Evolutionary conservation across 1,140 invertebrate genomes (phyloP).

Genomic region (Wiebesia pumilae): DNA sequence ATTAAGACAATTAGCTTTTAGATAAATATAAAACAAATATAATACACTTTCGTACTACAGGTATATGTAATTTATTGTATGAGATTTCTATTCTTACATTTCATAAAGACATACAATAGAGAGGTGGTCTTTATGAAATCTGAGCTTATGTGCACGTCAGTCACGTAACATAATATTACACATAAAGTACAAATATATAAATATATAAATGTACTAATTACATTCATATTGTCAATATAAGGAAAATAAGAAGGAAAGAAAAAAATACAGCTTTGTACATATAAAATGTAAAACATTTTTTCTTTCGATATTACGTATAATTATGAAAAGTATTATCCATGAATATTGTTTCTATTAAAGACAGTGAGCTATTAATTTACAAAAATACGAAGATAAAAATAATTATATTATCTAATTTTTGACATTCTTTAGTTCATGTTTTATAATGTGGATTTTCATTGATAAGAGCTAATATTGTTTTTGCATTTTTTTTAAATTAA

Average conservation of each 20-base stretch:
- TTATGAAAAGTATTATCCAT: conserved; percentile 28
- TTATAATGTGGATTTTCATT: too few relatives aligned
- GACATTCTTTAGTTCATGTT: too few relatives aligned
- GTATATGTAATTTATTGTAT: not conserved
- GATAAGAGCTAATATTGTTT: too few relatives aligned
- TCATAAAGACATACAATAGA: conserved; percentile 2
- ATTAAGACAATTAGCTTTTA: not conserved
- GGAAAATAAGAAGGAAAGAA: not conserved
- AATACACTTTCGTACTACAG: not conserved
- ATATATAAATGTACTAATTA: too few relatives aligned
- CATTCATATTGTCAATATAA: conserved; percentile 29
- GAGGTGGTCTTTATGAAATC: not conserved
- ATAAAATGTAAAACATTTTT: not conserved
- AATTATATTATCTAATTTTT: too few relatives aligned
- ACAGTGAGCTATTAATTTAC: too few relatives aligned
- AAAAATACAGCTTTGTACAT: conserved; percentile 2
- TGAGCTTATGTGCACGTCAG: not conserved
- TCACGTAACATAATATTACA: not conserved
- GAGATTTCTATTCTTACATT: not conserved
- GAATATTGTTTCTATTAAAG: too few relatives aligned
- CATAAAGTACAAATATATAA: too few relatives aligned
- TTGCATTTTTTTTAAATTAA: too few relatives aligned
- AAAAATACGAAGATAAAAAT: too few relatives aligned
- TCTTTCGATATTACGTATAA: not conserved
- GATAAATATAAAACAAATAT: not conserved